These are phyloP conservation scores for Oscheius sp. DNA, from an alignment of 2,888 invertebrate species.

Conservation along the genomic window DNA sequence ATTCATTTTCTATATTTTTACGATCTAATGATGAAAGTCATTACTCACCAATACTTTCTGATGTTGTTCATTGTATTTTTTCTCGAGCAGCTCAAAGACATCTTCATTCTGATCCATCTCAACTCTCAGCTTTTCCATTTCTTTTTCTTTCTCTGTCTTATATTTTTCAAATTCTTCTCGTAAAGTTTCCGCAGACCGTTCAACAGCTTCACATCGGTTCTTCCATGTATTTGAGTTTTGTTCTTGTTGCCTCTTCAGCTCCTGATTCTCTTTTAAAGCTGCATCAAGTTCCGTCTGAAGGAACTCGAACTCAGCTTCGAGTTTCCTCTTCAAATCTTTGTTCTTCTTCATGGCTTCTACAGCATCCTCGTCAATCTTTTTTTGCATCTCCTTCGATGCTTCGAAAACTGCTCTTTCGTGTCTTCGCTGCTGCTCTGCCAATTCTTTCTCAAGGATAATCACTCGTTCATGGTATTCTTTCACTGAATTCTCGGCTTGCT, in stretches of 20 bases:
- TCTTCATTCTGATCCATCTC: conserved; percentile 65
- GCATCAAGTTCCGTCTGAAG: background rate
- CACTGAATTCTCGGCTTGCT: conserved; percentile 17
- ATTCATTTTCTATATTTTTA: conserved; percentile 53
- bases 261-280: background rate
- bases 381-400: background rate
- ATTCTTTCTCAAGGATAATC: conserved; percentile 25
- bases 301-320: conserved; percentile 16
- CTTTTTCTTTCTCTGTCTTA: conserved; percentile 40
- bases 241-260: conserved; percentile 13
- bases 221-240: conserved; percentile 18
- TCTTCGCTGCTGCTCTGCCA: conserved; percentile 26
- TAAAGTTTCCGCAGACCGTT: conserved; percentile 5
- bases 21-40: background rate
- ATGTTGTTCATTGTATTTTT: conserved; percentile 66
- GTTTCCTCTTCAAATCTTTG: conserved; percentile 14
- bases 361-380: background rate
- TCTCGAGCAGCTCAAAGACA: conserved; percentile 61
- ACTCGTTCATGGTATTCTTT: conserved; percentile 37
- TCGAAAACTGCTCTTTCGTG: background rate
- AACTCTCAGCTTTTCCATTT: conserved; percentile 46
- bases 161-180: conserved; percentile 15
- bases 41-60: conserved; percentile 59
- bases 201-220: background rate
- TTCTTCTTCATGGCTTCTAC: conserved; percentile 5